These are phyloP conservation scores for Anas bahamensis DNA, from an alignment of 2,797 vertebrate genomes.

Conservation along the genomic window DNA sequence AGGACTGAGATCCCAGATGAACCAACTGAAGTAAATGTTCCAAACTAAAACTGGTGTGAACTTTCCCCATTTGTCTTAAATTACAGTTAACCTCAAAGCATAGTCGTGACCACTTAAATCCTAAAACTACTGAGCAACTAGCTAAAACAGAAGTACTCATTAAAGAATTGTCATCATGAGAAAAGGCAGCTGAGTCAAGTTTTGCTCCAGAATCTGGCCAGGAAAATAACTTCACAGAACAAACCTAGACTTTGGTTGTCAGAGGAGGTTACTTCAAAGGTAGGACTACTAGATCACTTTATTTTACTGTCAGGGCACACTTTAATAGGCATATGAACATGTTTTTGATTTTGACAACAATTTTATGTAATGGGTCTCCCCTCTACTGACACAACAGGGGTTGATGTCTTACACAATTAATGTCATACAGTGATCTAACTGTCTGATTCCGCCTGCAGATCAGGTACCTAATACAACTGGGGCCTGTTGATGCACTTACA, in stretches of 20 bases:
- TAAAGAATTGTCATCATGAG: slow-evolving; percentile 22
- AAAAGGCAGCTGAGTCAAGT: slow-evolving; percentile 60
- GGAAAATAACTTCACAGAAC: slow-evolving; percentile 48
- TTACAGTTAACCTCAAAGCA: slow-evolving; percentile 64
- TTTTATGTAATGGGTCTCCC: not conserved
- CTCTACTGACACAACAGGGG: not conserved
- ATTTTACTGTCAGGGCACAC: not conserved
- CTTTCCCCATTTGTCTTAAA: slow-evolving; percentile 62
- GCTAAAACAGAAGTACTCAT: slow-evolving; percentile 63
- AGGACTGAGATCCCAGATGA: not conserved
- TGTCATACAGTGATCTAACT: not conserved
- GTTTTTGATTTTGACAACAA: not conserved
- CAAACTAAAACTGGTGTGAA: slow-evolving; percentile 45
- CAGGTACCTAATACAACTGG: not conserved
- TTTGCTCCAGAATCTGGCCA: slow-evolving; percentile 1
- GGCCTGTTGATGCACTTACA: not conserved
- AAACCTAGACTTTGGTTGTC: not conserved
- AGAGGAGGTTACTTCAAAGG: not conserved
- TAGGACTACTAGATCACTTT: not conserved
- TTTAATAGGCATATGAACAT: not conserved
- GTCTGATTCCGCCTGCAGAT: not conserved
- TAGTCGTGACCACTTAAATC: slow-evolving; percentile 50
- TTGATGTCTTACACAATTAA: not conserved
- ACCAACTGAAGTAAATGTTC: slow-evolving; percentile 42
- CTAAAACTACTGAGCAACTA: slow-evolving; percentile 67